A percentile compares a stretch with the other conserved stretches of the same genome.
phyloP scores from a whole-genome alignment of 2,113 vertebrate genomes.

The Poeciliopsis turrubarensis region DNA sequence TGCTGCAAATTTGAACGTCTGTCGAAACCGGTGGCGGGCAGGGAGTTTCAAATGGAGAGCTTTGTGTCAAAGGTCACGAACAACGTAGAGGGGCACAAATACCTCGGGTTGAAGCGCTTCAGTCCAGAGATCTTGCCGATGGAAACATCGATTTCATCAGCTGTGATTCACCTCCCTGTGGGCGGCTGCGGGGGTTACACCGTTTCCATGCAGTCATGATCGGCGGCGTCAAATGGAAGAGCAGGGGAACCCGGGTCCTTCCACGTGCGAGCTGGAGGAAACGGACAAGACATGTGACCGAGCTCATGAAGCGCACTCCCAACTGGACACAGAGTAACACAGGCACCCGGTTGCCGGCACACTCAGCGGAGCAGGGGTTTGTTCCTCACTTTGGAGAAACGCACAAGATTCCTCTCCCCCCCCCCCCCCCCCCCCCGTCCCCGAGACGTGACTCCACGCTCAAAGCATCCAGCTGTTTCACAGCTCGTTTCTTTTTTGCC shows the following conservation, averaged over 20 bases:
- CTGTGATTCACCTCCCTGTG: slow-evolving; percentile 60
- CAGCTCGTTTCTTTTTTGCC: neutral
- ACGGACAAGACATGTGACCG: slow-evolving; percentile 5
- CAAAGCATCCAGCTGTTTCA: slow-evolving; percentile 40
- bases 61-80: neutral
- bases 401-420: slow-evolving; percentile 37
- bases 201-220: slow-evolving; percentile 29
- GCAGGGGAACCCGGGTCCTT: slow-evolving; percentile 25
- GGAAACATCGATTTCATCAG: slow-evolving; percentile 20
- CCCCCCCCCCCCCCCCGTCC: slow-evolving; percentile 16
- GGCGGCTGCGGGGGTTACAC: slow-evolving; percentile 8
- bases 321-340: neutral
- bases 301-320: neutral
- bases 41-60: neutral
- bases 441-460: slow-evolving; percentile 49
- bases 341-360: slow-evolving; percentile 1
- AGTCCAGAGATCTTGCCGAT: slow-evolving; percentile 2
- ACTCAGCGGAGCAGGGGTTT: slow-evolving; percentile 64
- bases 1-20: neutral
- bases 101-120: slow-evolving; percentile 6
- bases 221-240: slow-evolving; percentile 22
- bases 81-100: neutral
- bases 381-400: slow-evolving; percentile 66
- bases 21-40: no score
- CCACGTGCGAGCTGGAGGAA: slow-evolving; percentile 19